Evolutionary conservation across 2,113 vertebrate species (phyloP).

Genomic region (Anseranas semipalmata): DNA sequence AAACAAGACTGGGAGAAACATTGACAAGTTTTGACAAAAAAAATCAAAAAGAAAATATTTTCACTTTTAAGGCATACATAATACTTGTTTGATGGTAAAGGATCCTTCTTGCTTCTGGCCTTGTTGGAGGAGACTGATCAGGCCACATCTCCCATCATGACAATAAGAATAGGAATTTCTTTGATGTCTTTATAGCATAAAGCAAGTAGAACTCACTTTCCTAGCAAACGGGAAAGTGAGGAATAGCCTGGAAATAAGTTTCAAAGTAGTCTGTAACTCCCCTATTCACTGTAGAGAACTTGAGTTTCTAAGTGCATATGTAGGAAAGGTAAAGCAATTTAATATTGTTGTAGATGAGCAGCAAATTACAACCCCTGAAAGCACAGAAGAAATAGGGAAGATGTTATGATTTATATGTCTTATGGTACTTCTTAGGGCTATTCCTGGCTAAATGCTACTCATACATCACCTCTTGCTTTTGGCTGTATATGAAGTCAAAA

Average conservation of each 20-base stretch:
- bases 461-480: neutral
- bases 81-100: neutral
- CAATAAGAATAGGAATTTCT: neutral
- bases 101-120: neutral
- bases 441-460: neutral
- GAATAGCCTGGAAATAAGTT: neutral
- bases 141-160: too few relatives aligned
- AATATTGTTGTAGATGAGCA: neutral
- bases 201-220: neutral
- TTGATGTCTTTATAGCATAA: neutral
- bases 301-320: neutral
- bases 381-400: neutral
- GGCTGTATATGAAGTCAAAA: neutral
- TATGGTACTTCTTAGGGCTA: neutral
- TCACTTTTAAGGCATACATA: neutral
- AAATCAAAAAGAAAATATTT: neutral
- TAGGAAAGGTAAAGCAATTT: neutral
- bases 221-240: rapidly evolving
- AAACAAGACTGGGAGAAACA: rapidly evolving
- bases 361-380: neutral
- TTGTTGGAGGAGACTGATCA: neutral
- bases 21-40: neutral
- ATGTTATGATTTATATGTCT: neutral
- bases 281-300: neutral
- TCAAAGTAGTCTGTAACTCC: neutral